These are phyloP conservation scores for Argyresthia goedartella DNA, from an alignment of 2,888 invertebrate genomes.

Conservation along the genomic window DNA sequence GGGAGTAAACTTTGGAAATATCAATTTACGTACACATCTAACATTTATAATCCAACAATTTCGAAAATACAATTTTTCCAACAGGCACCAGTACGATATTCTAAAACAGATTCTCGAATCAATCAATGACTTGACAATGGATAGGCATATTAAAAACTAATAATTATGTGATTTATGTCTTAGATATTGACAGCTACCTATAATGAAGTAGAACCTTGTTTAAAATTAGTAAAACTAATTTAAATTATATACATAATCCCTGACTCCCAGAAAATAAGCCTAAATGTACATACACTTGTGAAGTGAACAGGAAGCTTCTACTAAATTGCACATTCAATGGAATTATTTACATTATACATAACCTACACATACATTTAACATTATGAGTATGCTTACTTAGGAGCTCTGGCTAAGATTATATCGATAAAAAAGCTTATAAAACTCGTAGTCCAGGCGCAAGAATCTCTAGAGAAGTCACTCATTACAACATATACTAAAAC, in stretches of 20 bases:
- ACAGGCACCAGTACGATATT: constrained; percentile 14
- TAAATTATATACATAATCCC: constrained; percentile 37
- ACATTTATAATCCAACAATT: background rate
- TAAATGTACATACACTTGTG: constrained; percentile 56
- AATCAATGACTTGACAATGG: constrained; percentile 20
- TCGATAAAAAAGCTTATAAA: background rate
- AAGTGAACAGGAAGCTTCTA: constrained; percentile 41
- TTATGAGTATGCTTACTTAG: constrained; percentile 37
- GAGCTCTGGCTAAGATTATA: constrained; percentile 9
- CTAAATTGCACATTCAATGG: constrained; percentile 52
- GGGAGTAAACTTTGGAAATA: background rate
- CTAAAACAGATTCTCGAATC: constrained; percentile 5
- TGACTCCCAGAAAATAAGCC: too few relatives aligned
- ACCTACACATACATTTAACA: constrained; percentile 29
- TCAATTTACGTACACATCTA: background rate
- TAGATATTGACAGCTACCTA: constrained; percentile 32
- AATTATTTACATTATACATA: constrained; percentile 27
- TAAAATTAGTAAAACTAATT: constrained; percentile 12
- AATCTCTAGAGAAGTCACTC: too few relatives aligned
- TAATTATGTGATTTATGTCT: constrained; percentile 26
- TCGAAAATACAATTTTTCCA: constrained; percentile 1
- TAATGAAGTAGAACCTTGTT: constrained; percentile 35
- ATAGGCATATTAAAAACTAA: constrained; percentile 42
- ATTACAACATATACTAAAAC: too few relatives aligned
- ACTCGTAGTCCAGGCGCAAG: too few relatives aligned